Evolutionary conservation across 2,888 invertebrate species (phyloP), one percentile per base, ranked within the genome.

Genomic region (Ceratothoa steindachneri): DNA sequence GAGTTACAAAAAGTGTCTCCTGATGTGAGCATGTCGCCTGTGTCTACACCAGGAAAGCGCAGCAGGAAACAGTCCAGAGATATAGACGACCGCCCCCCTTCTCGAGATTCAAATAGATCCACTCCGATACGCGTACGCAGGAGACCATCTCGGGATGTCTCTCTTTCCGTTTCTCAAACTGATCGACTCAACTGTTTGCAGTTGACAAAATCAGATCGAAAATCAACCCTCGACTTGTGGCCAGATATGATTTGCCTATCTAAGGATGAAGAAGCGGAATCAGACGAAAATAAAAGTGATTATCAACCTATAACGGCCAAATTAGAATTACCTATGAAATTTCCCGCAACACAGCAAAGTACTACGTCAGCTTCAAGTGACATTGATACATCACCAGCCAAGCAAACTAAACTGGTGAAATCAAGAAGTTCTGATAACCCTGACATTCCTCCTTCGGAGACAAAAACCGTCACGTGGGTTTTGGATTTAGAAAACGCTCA

Each of bases 91-190:
- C 24, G 71, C 5, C 65, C 71, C 12, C 65, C 31, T 41, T 71
- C 71, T 1, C 22, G 71, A 19, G 71, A 71, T 22, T 71, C 71
- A 15, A 31, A 66, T 31, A 28, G 66, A n/a, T 71, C 71, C 12
- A 64, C 51, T 22, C 66, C 71, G n/a, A 24, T 30, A 5, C 31
- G 30, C 15, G 31, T 29, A 28, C 72, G 72, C 51, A 71, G 79
- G 19, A 31, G 79, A 41, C 79, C 79, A 12, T 79, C 79, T 15
- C 55, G 79, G 24, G 79, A 79, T 55, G 79, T 76, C 22, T 72
- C 76, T 15, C 72, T 79, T 53, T 74, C 64, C 19, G 69, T 68
- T 52, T 30, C 69, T 31, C 79, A 79, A 67, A 29, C 70, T 27
- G 76, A 79, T 9, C 69, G 76, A 5, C 53, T 79, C n/a, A 65